These are phyloP conservation scores for Pachyrhynchus sulphureomaculatus DNA, from an alignment of 1,140 invertebrate species.

Conservation along the genomic window DNA sequence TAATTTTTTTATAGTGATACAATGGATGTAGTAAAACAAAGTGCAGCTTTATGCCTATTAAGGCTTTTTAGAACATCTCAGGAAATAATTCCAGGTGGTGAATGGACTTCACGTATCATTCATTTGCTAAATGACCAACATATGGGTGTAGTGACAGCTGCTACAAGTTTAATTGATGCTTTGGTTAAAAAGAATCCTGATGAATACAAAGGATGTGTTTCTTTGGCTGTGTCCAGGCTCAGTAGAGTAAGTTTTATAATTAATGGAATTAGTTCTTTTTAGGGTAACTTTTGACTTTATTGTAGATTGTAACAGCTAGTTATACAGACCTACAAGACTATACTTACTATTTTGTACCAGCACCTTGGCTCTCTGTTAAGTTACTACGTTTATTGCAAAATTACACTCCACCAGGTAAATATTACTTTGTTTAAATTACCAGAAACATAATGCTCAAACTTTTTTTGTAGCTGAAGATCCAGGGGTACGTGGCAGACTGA, in stretches of 20 bases:
- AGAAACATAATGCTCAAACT: not conserved
- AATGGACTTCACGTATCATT: conserved; percentile 99
- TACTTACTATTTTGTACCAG: conserved; percentile 99
- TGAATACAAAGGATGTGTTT: conserved; percentile 99
- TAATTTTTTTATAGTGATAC: conserved; percentile 74
- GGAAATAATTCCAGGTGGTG: conserved; percentile 93
- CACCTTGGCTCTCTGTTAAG: conserved; percentile 99
- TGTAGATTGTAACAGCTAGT: conserved; percentile 93
- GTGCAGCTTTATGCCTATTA: conserved; percentile 94
- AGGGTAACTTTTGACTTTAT: conserved; percentile 33
- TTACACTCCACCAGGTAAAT: conserved; percentile 91
- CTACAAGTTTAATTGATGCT: conserved; percentile 96
- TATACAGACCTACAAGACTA: conserved; percentile 99
- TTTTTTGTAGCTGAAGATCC: conserved; percentile 75
- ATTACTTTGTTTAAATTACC: not conserved
- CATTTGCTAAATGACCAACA: conserved; percentile 99
- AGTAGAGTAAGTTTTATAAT: conserved; percentile 72
- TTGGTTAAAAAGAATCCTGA: conserved; percentile 98
- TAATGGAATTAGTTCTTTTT: not conserved
- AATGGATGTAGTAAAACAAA: conserved; percentile 99
- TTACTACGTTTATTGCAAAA: conserved; percentile 94
- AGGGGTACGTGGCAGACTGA: conserved; percentile 89
- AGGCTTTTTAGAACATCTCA: conserved; percentile 90
- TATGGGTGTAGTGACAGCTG: conserved; percentile 98
- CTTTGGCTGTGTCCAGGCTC: conserved; percentile 93